phyloP scores from a whole-genome alignment of 2,113 vertebrate genomes.

The Rhombomys opimus region DNA sequence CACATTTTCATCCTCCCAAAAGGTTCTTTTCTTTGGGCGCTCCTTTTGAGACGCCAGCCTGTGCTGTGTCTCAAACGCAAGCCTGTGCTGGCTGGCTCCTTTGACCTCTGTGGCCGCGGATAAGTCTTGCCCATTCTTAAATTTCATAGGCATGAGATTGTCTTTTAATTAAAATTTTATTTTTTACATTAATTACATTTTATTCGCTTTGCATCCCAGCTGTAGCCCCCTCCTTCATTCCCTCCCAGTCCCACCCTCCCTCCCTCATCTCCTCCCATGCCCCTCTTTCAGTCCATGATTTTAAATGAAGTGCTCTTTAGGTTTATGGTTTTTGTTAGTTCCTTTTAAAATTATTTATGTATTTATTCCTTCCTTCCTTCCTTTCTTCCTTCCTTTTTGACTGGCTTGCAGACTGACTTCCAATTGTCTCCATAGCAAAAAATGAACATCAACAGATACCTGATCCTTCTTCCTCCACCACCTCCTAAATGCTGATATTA shows the following conservation, averaged over 20 bases:
- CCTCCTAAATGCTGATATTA: not conserved
- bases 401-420: not conserved
- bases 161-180: too few relatives aligned
- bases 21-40: not conserved
- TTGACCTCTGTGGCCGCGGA: not conserved
- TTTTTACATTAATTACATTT: too few relatives aligned
- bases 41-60: not conserved
- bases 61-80: too few relatives aligned
- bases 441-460: not conserved
- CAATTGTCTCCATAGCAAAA: too few relatives aligned
- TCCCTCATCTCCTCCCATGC: too few relatives aligned
- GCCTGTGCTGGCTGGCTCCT: not conserved
- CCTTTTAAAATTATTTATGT: not conserved
- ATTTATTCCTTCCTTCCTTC: not conserved
- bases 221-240: too few relatives aligned
- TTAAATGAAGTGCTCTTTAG: not conserved
- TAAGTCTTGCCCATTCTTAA: not conserved
- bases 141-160: not conserved
- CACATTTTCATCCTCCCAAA: not conserved
- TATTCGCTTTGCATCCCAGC: too few relatives aligned
- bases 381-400: too few relatives aligned
- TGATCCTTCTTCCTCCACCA: not conserved
- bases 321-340: not conserved
- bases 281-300: too few relatives aligned
- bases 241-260: too few relatives aligned